Percentiles rank a stretch among this genome's conserved stretches.
Conservation (phyloP, 2,797 vertebrate genomes). For the Sebastes kiyomatsui region DNA sequence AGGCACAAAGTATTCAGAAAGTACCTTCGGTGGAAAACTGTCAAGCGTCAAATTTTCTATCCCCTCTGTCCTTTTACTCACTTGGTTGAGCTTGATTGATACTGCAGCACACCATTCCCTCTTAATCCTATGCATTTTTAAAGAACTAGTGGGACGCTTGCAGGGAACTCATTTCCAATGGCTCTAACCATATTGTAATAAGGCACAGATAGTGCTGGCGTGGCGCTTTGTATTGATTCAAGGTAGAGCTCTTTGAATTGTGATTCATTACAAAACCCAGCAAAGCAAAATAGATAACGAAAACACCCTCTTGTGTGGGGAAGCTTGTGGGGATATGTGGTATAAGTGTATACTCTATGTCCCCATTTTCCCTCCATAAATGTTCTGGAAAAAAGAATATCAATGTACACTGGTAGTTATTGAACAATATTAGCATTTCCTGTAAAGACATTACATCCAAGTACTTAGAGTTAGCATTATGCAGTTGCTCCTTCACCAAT, state of each 20-base stretch:
- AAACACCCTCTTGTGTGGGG: slow-evolving; percentile 26
- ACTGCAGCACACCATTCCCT: slow-evolving; percentile 64
- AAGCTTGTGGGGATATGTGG: slow-evolving; percentile 15
- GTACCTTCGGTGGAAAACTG: slow-evolving; percentile 54
- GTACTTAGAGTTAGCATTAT: slow-evolving; percentile 23
- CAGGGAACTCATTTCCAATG: slow-evolving; percentile 79
- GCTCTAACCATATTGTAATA: slow-evolving; percentile 78
- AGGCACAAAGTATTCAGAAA: slow-evolving; percentile 27
- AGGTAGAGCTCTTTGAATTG: slow-evolving; percentile 68
- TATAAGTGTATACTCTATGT: background rate
- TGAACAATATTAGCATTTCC: slow-evolving; percentile 39
- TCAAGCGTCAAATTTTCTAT: slow-evolving; percentile 68
- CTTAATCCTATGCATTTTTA: slow-evolving; percentile 86
- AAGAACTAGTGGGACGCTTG: slow-evolving; percentile 71
- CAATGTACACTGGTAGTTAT: background rate
- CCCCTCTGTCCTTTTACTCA: slow-evolving; percentile 67
- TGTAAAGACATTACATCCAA: slow-evolving; percentile 31
- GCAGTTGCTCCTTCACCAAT: slow-evolving; percentile 33
- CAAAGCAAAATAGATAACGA: slow-evolving; percentile 61
- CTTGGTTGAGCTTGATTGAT: slow-evolving; percentile 79
- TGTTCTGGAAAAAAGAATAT: slow-evolving; percentile 10
- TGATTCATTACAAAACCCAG: slow-evolving; percentile 79
- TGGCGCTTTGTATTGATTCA: slow-evolving; percentile 74
- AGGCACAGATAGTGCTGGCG: slow-evolving; percentile 75
- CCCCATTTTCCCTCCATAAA: background rate